These are phyloP conservation scores for Polymixis flavicincta DNA, from an alignment of 2,888 invertebrate species.

Conservation along the genomic window DNA sequence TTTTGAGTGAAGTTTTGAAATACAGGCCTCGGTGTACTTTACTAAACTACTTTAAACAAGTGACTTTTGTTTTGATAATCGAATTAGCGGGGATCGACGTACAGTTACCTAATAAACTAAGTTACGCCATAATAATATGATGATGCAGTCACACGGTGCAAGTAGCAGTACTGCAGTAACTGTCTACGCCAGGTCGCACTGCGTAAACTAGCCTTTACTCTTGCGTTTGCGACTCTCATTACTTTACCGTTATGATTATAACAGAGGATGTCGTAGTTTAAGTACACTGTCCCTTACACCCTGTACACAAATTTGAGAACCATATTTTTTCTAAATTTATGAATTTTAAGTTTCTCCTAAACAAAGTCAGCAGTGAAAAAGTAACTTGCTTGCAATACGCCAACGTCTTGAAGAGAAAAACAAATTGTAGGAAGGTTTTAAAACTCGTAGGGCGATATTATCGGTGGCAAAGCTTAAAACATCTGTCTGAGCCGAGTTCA, in stretches of 20 bases:
- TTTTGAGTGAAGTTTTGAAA: not conserved
- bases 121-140: not conserved
- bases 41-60: not conserved
- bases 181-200: not conserved
- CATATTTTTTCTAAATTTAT: not conserved
- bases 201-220: not conserved
- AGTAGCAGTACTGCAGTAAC: not conserved
- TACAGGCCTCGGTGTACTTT: not conserved
- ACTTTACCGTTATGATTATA: not conserved
- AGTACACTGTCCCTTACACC: constrained; percentile 30
- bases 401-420: not conserved
- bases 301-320: not conserved
- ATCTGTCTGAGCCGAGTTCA: too few species aligned
- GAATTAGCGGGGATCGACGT: not conserved
- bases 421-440: not conserved
- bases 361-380: not conserved
- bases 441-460: not conserved
- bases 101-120: not conserved
- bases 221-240: constrained; percentile 9
- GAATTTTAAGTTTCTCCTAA: not conserved
- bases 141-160: not conserved
- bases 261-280: not conserved
- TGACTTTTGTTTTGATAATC: not conserved
- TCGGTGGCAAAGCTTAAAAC: not conserved
- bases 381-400: not conserved